These are phyloP conservation scores for Poeciliopsis occidentalis DNA, from an alignment of 2,113 vertebrate genomes.

Conservation along the genomic window DNA sequence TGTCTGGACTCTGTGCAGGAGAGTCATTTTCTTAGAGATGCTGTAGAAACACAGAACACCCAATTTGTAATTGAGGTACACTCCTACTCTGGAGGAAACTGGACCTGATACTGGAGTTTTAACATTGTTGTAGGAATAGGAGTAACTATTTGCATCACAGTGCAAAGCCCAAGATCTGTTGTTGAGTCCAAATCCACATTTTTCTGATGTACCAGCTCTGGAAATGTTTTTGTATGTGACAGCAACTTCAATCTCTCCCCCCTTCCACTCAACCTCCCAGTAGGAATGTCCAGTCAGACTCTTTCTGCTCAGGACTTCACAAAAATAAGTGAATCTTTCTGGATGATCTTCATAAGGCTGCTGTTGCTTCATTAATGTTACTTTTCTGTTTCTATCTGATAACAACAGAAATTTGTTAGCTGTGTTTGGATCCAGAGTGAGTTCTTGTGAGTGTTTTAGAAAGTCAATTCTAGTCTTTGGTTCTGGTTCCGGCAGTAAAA, in stretches of 20 bases:
- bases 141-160: background rate
- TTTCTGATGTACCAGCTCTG: background rate
- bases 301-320: slow-evolving; percentile 18
- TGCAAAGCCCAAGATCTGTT: slow-evolving; percentile 2
- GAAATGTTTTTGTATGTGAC: slow-evolving; percentile 7
- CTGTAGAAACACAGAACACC: no score
- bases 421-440: slow-evolving; percentile 31
- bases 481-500: background rate
- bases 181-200: slow-evolving; percentile 4
- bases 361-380: background rate
- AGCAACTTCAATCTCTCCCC: accelerated
- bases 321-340: background rate
- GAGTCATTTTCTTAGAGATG: no score
- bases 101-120: no score
- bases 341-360: background rate
- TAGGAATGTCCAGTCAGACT: slow-evolving; percentile 12
- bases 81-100: no score
- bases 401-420: accelerated
- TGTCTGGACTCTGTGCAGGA: no score
- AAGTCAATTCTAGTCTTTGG: slow-evolving; percentile 16
- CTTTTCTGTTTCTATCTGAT: slow-evolving; percentile 17
- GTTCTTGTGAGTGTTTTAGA: background rate
- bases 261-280: slow-evolving; percentile 31
- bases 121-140: accelerated
- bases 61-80: no score